A percentile compares a stretch with the other conserved stretches of the same genome.
Conservation (phyloP, 2,113 vertebrate species). For the Orcinus orca region DNA sequence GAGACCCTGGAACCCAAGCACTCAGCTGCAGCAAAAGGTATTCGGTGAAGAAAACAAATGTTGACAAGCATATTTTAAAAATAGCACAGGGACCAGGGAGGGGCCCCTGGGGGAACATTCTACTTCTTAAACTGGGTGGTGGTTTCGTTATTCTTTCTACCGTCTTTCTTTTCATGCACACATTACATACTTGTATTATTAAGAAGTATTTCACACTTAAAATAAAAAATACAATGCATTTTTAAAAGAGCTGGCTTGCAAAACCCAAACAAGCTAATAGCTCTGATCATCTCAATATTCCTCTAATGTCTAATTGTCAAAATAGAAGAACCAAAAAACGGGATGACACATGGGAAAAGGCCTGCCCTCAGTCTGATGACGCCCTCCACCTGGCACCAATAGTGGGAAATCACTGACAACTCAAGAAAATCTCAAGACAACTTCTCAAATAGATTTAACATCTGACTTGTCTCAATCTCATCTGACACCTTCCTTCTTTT, state of each 20-base stretch:
- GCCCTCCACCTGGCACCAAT: not conserved
- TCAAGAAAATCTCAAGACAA: not conserved
- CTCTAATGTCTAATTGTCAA: not conserved
- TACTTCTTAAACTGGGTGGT: not conserved
- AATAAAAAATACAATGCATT: not conserved
- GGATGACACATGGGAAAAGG: not conserved
- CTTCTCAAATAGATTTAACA: not conserved
- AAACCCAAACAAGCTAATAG: not conserved
- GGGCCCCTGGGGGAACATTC: not conserved
- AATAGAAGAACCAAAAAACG: not conserved
- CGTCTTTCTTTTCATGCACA: not conserved
- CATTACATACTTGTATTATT: not conserved
- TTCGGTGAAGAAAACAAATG: constrained; percentile 32
- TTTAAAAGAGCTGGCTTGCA: not conserved
- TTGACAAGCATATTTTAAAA: constrained; percentile 47
- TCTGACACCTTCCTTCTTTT: not conserved
- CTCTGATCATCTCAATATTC: not conserved
- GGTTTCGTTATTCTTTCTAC: not conserved
- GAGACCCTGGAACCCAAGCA: not conserved
- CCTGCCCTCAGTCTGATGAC: not conserved
- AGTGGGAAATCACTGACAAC: not conserved
- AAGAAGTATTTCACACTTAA: not conserved
- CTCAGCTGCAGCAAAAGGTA: not conserved
- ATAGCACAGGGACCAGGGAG: constrained; percentile 39
- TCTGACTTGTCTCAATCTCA: not conserved